Conservation (phyloP, 2,888 invertebrate species). For the Agrotis clavis region DNA sequence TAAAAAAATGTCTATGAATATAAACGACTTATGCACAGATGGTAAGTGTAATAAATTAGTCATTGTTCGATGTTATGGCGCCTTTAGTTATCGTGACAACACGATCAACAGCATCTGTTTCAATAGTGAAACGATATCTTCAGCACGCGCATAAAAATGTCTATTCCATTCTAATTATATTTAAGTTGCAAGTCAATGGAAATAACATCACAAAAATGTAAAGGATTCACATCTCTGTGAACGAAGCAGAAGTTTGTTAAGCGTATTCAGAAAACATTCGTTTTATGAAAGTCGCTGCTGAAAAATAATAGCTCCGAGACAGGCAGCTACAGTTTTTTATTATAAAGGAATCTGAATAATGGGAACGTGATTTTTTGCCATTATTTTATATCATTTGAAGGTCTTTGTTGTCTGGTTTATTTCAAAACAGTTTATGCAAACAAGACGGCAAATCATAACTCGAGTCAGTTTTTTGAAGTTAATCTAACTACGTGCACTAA, state of each 20-base stretch:
- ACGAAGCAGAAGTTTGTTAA: constrained; percentile 19
- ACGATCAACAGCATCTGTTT: constrained; percentile 50
- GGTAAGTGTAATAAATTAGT: constrained; percentile 61
- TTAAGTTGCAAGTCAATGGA: not conserved
- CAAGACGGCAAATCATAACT: constrained; percentile 1
- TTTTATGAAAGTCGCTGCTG: constrained; percentile 47
- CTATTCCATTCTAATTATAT: constrained; percentile 14
- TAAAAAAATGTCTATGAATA: constrained; percentile 62
- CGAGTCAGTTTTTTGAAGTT: not conserved
- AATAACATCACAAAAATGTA: constrained; percentile 12
- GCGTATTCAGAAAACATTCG: constrained; percentile 46
- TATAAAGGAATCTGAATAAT: constrained; percentile 48
- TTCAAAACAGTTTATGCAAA: constrained; percentile 25
- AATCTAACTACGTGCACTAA: not conserved
- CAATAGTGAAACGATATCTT: constrained; percentile 52
- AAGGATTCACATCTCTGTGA: constrained; percentile 18
- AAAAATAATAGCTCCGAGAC: constrained; percentile 41
- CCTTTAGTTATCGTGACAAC: constrained; percentile 31
- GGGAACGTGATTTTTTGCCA: constrained; percentile 47
- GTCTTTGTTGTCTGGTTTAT: constrained; percentile 51
- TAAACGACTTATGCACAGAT: constrained; percentile 64
- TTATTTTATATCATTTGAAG: constrained; percentile 49
- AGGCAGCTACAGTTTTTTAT: constrained; percentile 46
- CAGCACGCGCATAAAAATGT: constrained; percentile 38
- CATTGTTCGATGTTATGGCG: constrained; percentile 64